Evolutionary conservation across 1,140 invertebrate species (phyloP).

Genomic region (Andrena cerasifolii): DNA sequence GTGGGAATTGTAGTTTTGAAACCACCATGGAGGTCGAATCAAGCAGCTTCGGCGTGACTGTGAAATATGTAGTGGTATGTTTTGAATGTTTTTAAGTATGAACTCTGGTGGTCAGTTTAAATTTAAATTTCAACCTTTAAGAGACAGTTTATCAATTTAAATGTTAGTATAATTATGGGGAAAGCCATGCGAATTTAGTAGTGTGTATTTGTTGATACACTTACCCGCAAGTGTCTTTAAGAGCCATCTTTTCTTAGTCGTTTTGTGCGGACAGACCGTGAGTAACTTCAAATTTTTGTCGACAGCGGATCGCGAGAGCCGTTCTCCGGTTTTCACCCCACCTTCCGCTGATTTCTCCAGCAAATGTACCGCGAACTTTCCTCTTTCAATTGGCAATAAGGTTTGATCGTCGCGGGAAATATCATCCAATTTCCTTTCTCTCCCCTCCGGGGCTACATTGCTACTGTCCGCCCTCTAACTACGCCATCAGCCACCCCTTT

Average conservation of each 20-base stretch:
- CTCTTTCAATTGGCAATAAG: slow-evolving; percentile 81
- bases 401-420: slow-evolving; percentile 81
- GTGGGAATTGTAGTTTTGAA: too few species aligned
- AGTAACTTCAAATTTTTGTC: slow-evolving; percentile 45
- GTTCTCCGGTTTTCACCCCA: slow-evolving; percentile 66
- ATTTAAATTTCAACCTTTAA: too few species aligned
- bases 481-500: slow-evolving; percentile 53
- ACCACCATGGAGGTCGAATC: too few species aligned
- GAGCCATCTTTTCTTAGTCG: not conserved
- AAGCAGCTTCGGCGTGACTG: too few species aligned
- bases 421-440: slow-evolving; percentile 81
- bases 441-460: slow-evolving; percentile 52
- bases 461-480: slow-evolving; percentile 59
- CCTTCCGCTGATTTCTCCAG: slow-evolving; percentile 68
- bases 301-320: slow-evolving; percentile 50
- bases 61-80: too few species aligned
- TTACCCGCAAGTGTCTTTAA: too few species aligned
- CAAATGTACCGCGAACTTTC: slow-evolving; percentile 79
- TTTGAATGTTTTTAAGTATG: too few species aligned
- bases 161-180: too few species aligned
- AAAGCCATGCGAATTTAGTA: not conserved
- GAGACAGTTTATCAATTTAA: too few species aligned
- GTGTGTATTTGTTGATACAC: not conserved
- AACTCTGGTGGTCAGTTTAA: too few species aligned
- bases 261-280: slow-evolving; percentile 26